These are phyloP conservation scores for Drosophila affinis DNA, from an alignment of 2,888 invertebrate species.

Conservation along the genomic window DNA sequence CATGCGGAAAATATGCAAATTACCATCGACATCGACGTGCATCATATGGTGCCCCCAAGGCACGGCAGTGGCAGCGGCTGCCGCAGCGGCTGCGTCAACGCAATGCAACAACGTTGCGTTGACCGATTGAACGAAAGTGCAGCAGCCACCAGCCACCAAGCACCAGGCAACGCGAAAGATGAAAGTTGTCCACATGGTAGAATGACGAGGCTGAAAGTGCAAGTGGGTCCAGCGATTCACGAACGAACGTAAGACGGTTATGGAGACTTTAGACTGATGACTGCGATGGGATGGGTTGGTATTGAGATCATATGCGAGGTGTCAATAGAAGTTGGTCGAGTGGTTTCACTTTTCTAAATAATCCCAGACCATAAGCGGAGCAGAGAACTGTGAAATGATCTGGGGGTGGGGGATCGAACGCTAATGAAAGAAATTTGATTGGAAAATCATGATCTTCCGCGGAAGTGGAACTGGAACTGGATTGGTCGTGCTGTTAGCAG, in stretches of 20 bases:
- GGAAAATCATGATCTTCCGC: neutral
- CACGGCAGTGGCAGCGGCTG: conserved; percentile 23
- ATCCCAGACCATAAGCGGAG: neutral
- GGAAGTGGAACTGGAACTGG: neutral
- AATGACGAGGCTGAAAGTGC: conserved; percentile 68
- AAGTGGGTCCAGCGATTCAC: conserved; percentile 59
- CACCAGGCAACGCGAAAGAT: conserved; percentile 43
- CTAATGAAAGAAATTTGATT: neutral
- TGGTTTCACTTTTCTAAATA: conserved; percentile 52
- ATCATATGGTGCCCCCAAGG: conserved; percentile 42
- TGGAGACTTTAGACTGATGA: conserved; percentile 31
- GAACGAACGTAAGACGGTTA: conserved; percentile 53
- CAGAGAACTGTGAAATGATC: neutral
- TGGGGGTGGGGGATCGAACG: neutral
- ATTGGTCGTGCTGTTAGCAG: neutral
- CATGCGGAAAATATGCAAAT: conserved; percentile 78
- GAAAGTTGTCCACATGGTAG: conserved; percentile 69
- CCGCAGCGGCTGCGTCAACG: neutral
- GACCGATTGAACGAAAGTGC: conserved; percentile 70
- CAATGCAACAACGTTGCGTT: conserved; percentile 37
- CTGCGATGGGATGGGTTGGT: neutral
- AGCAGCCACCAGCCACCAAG: conserved; percentile 15
- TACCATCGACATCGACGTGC: conserved; percentile 45
- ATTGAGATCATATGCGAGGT: conserved; percentile 12
- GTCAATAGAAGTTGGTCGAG: conserved; percentile 18